Base-by-base conservation (phyloP, 2,113 vertebrate species). In the Muntiacus muntjak region DNA sequence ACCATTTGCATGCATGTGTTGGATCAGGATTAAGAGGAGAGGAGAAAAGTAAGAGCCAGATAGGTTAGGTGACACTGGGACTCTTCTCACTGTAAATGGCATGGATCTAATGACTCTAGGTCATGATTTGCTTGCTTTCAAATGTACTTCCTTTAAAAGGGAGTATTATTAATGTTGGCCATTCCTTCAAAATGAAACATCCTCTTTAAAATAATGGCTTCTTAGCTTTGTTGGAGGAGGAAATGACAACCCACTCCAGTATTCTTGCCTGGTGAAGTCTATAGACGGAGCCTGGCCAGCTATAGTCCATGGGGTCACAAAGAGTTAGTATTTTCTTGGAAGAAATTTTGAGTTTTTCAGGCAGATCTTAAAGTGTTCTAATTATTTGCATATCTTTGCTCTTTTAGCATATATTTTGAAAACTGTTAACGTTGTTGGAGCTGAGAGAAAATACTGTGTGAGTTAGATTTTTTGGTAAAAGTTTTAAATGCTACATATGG, bases 371-470 rank as follows among this genome's bases (percentile, higher is more conserved):
- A 88, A 76, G n/a, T 93, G 14, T 93, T 89, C 5, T 97, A 76
- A 89, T 79, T 92, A 87, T 62, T 83, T 97, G 14, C 2, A 14
- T 62, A 89, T 91, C 21, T 10, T 94, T 95, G 43, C 13, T 30
- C 28, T 81, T 60, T 71, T 2, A 90, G 17, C 55, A 19, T 33
- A 60, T 96, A 11, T 79, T 96, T 94, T 98, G 89, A 93, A 96
- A 98, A 89, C 7, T 90, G 16, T 76, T 92, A 95, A 86, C 17
- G n/a, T 91, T 92, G 36, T 55, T 95, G 62, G 40, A 91, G 25
- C 55, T 93, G 54, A n/a, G 64, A 85, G 43, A 85, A 93, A 86
- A 60, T 84, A 89, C 5, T 78, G 3, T 83, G 0, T 30, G 82
- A 54, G 14, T 94, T 92, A 60, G 76, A 40, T 60, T 79, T 94